Conservation (phyloP, 2,113 vertebrate species). For the Spheniscus mendiculus region DNA sequence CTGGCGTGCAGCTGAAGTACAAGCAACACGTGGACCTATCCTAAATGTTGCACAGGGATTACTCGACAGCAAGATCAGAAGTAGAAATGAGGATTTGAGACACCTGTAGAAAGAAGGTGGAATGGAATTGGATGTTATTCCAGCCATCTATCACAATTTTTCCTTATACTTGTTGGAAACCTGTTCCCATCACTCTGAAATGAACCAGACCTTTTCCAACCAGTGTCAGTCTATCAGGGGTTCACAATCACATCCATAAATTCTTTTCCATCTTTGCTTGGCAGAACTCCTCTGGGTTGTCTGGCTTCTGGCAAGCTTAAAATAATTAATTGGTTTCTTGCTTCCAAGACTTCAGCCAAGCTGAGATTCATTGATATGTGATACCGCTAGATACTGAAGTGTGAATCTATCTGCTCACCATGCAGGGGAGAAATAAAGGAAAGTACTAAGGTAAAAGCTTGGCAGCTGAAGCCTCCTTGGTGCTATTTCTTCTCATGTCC, state of each 20-base stretch:
- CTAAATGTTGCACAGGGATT: not conserved
- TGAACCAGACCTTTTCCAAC: not conserved
- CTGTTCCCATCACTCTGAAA: not conserved
- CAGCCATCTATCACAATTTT: not conserved
- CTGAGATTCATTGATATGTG: conserved; percentile 10
- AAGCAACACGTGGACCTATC: not conserved
- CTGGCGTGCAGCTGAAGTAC: not conserved
- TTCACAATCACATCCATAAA: not conserved
- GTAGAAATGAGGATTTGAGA: not conserved
- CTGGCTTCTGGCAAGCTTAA: conserved; percentile 39
- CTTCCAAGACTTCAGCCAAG: conserved; percentile 46
- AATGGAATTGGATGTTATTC: not conserved
- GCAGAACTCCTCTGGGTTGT: not conserved
- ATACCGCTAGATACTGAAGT: conserved; percentile 13
- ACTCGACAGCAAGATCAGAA: not conserved
- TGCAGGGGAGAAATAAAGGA: not conserved
- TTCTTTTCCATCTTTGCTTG: conserved; percentile 13
- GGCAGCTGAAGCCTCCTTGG: not conserved
- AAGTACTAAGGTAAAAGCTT: conserved; percentile 7
- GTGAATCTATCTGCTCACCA: conserved; percentile 35
- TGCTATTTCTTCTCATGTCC: not conserved
- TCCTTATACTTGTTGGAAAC: not conserved
- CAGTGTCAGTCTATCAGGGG: not conserved
- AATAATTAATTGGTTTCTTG: conserved; percentile 43
- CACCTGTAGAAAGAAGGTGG: not conserved